phyloP scores from a whole-genome alignment of 2,888 invertebrate species.

The Chymomyza fuscimana region DNA sequence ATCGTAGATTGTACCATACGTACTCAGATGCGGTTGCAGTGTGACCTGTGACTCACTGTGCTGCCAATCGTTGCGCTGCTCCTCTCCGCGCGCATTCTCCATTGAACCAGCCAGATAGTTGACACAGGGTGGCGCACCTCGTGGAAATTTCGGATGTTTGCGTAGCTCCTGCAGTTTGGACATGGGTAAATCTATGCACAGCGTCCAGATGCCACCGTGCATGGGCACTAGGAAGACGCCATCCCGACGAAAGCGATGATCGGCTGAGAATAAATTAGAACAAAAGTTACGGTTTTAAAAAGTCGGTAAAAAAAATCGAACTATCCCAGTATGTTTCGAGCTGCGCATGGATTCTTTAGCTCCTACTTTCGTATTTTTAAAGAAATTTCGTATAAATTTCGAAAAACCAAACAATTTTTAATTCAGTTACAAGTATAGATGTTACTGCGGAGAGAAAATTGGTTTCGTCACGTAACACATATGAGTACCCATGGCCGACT shows the following conservation, averaged over 20 bases:
- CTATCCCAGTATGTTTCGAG: too few relatives aligned
- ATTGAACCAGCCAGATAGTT: constrained; percentile 88
- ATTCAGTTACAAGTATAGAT: too few relatives aligned
- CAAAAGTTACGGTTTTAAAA: background rate
- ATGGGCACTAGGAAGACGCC: constrained; percentile 89
- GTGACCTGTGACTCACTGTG: constrained; percentile 84
- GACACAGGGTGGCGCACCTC: constrained; percentile 85
- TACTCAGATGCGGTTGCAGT: constrained; percentile 80
- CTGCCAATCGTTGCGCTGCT: constrained; percentile 89
- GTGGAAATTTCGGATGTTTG: constrained; percentile 76
- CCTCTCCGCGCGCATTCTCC: constrained; percentile 84
- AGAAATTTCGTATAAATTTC: too few relatives aligned
- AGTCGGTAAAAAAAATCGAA: background rate
- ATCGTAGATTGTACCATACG: constrained; percentile 76
- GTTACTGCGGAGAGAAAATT: too few relatives aligned
- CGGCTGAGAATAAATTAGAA: constrained; percentile 61
- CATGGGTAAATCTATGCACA: constrained; percentile 90
- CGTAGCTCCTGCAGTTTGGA: constrained; percentile 85
- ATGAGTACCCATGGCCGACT: too few relatives aligned
- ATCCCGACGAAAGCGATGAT: constrained; percentile 79
- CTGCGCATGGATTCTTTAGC: too few relatives aligned
- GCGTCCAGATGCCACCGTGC: constrained; percentile 95
- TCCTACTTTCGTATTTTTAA: too few relatives aligned
- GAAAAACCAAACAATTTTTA: too few relatives aligned
- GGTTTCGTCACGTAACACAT: too few relatives aligned